Percentiles rank a stretch among this genome's conserved stretches.
phyloP scores from a whole-genome alignment of 2,113 vertebrate genomes.

The Mastomys coucha region DNA sequence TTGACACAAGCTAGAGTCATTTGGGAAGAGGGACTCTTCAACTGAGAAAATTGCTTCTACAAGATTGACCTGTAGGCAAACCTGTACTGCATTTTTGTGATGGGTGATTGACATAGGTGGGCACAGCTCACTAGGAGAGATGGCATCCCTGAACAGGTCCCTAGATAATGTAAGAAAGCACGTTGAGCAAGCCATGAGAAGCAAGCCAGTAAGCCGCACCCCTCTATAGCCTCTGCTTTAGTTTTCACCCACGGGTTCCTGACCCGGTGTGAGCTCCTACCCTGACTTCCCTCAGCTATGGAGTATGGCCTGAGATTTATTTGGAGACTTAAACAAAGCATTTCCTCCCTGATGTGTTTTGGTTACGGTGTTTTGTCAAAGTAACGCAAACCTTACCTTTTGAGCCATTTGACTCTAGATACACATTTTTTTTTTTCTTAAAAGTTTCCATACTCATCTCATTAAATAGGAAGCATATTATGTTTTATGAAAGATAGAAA shows the following conservation, averaged over 20 bases:
- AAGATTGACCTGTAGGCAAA: not conserved
- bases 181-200: too few species aligned
- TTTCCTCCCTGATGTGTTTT: not conserved
- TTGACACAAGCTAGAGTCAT: not conserved
- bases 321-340: not conserved
- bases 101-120: too few species aligned
- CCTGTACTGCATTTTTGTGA: not conserved
- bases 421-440: too few species aligned
- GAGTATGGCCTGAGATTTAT: not conserved
- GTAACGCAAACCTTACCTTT: not conserved
- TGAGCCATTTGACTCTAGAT: not conserved
- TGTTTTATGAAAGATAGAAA: conserved; percentile 14
- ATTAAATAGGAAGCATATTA: not conserved
- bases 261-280: too few species aligned
- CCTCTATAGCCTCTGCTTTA: too few species aligned
- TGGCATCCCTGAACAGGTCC: too few species aligned
- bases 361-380: not conserved
- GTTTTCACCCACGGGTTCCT: too few species aligned
- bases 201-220: too few species aligned
- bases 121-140: too few species aligned
- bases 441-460: not conserved
- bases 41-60: not conserved
- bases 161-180: too few species aligned
- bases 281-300: too few species aligned
- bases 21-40: not conserved